Base-by-base conservation (phyloP, 2,888 invertebrate genomes). In the Campoplex capitator region DNA sequence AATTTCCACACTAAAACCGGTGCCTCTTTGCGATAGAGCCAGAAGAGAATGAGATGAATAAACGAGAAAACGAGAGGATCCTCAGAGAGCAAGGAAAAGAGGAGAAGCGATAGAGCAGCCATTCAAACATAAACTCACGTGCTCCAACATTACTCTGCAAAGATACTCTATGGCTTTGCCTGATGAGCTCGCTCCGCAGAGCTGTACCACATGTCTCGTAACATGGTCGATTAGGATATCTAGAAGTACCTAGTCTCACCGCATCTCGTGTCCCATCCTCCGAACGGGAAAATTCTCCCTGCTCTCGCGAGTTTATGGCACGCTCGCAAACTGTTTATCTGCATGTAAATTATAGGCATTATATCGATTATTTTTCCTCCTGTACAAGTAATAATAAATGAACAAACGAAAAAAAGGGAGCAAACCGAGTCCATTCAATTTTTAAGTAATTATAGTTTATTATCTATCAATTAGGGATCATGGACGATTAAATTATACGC, bases 1-100 rank as follows among this genome's bases (percentile, higher is more conserved):
- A 87, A 84, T 87, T 83, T 80, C 76, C 62, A 78, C 73, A 70
- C 48, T 83, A 42, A 82, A 79, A 83, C 87, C 84, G 85, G 80
- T 80, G 75, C 48, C 62, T n/a, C 23, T 48, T 3, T 68, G 85
- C 58, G 54, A 38, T 58, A 48, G 54, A 51, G 81, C 76, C 3
- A 13, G 62, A 65, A 83, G 75, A 56, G 18, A n/a, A 56, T 35
- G 58, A 48, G 35, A 38, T 48, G 18, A 65, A 42, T 51, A 68
- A 23, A 23, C 18, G 38, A n/a, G 38, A 35, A 23, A 16, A 38
- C 16, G 38, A 18, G 23, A 65, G 35, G 45, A 71, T 18, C 51
- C 28, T 70, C 28, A n/a, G 73, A 54, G 68, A 23, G 11, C 38
- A 6, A 54, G 51, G 32, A 28, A 71, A 35, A 42, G 38, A 67